Base-by-base conservation (phyloP, 1,140 invertebrate species). In the Lepidurus apus region DNA sequence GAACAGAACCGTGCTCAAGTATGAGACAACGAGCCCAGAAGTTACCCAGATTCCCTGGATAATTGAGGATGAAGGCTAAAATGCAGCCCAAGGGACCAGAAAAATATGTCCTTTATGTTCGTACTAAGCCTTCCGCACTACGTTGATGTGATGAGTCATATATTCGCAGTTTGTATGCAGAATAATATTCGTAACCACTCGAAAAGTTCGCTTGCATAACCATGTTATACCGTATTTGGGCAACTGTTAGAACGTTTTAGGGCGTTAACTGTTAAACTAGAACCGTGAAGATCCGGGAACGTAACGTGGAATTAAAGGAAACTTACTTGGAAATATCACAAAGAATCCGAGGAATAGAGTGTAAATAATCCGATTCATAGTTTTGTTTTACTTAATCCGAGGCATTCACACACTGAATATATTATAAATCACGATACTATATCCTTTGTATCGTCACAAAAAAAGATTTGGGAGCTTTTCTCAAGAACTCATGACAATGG, bases 251-350 rank as follows among this genome's bases (percentile, higher is more conserved):
- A 65, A 65, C 4, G 53, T 65, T 65, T 65, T 17, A 65, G 53
- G 53, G 53, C 53, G 53, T 65, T 65, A 65, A 65, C 53, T 65
- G 21, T 65, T 11, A 65, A 9, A 34, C 34, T 34, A 34, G 34
- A 34, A 34, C 34, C 34, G 3, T 34, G 34, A 7, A 65, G 8
- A 65, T 65, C 53, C 53, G 53, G 1, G 53, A 65, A 65, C 21
- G 7, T 65, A n/a, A 17, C 17, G 1, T 17, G 1, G 21, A 17
- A 11, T 5, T 17, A 21, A 65, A 65, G 6, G 8, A 65, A 9
- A 65, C 53, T 65, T 65, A 65, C 53, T 65, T 65, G 53, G 53
- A 65, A 21, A n/a, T 65, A 65, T 65, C 53, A 65, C 53, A 65
- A 65, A 65, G 53, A 65, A 65, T 65, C 53, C 53, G 13, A 65